phyloP scores from a whole-genome alignment of 2,113 vertebrate species.

The Promerops cafer region DNA sequence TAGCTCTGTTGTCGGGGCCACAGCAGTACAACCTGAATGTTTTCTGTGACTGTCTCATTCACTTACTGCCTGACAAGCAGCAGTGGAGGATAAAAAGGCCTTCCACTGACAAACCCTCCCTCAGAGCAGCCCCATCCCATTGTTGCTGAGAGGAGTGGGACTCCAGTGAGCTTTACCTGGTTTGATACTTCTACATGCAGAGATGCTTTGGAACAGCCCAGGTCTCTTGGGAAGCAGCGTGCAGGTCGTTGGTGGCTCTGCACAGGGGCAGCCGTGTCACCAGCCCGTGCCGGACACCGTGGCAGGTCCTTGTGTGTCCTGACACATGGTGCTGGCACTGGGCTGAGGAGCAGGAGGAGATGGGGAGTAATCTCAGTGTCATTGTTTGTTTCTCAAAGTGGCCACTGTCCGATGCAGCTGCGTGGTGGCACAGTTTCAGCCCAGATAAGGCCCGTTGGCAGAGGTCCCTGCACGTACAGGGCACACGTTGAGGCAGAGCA shows the following conservation, averaged over 20 bases:
- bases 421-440: neutral
- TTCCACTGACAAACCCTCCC: neutral
- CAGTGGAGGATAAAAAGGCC: neutral
- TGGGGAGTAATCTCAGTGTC: neutral
- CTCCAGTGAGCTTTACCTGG: neutral
- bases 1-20: neutral
- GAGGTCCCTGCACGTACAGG: neutral
- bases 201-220: neutral
- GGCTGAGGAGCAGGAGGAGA: neutral
- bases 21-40: neutral
- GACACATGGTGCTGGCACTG: neutral
- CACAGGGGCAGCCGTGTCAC: neutral
- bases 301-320: neutral
- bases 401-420: constrained; percentile 42
- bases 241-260: neutral
- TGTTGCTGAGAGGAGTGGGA: neutral
- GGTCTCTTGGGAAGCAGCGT: neutral
- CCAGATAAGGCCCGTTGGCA: neutral
- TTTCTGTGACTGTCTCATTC: neutral
- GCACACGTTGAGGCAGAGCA: constrained; percentile 7
- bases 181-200: no score
- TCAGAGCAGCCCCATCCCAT: neutral
- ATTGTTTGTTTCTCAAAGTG: constrained; percentile 48
- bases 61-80: neutral
- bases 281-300: accelerated